phyloP scores from a whole-genome alignment of 2,888 invertebrate genomes.

The Cordylochernes scorpioides region DNA sequence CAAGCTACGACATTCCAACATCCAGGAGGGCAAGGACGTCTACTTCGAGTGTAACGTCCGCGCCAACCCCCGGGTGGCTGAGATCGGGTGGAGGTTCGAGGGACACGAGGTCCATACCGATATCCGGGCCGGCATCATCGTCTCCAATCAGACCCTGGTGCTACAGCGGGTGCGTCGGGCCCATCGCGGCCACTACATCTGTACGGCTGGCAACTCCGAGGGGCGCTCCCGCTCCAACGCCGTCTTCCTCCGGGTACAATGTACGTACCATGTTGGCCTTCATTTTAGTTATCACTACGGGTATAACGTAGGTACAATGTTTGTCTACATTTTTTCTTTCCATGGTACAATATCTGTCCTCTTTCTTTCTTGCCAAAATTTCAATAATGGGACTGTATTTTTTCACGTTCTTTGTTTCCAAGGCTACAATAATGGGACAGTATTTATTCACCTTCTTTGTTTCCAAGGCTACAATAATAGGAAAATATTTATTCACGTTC shows the following conservation, averaged over 20 bases:
- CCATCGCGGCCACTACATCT: constrained; percentile 60
- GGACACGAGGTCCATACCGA: constrained; percentile 41
- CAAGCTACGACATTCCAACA: constrained; percentile 55
- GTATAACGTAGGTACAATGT: too few species aligned
- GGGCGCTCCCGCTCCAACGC: constrained; percentile 14
- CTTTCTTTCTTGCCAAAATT: too few species aligned
- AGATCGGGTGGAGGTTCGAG: constrained; percentile 39
- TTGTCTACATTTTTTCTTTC: too few species aligned
- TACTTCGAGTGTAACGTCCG: constrained; percentile 50
- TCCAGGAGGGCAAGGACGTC: constrained; percentile 28
- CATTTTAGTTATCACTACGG: too few species aligned
- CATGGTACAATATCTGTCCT: too few species aligned
- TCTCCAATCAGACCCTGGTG: constrained; percentile 71
- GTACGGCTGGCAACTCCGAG: constrained; percentile 32
- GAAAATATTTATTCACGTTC: too few species aligned
- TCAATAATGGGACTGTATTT: too few species aligned
- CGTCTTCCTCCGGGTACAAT: constrained; percentile 14
- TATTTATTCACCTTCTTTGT: too few species aligned
- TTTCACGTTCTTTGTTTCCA: too few species aligned
- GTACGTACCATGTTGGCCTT: too few species aligned
- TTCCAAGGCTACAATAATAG: too few species aligned
- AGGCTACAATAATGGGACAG: too few species aligned
- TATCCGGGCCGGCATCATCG: constrained; percentile 56
- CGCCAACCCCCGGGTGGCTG: constrained; percentile 57
- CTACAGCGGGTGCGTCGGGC: constrained; percentile 62